Conservation (phyloP, 1,140 invertebrate species). For the Drosophila tropicalis region DNA sequence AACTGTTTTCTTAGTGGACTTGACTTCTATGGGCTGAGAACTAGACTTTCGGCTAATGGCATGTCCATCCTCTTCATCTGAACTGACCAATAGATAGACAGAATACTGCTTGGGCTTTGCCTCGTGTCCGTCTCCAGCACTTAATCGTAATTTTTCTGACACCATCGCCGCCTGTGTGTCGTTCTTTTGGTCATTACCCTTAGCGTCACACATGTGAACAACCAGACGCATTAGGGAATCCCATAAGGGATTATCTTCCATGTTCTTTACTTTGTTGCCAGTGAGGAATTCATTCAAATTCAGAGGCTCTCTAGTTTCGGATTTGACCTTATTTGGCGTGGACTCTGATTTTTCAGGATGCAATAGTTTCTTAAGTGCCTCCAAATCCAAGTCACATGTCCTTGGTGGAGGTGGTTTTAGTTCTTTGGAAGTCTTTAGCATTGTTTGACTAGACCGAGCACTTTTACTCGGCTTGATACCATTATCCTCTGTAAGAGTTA, state of each 20-base stretch:
- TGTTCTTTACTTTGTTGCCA: slow-evolving; percentile 20
- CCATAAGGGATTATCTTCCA: slow-evolving; percentile 31
- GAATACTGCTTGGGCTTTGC: slow-evolving; percentile 41
- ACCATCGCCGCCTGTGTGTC: not conserved
- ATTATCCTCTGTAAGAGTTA: slow-evolving; percentile 23
- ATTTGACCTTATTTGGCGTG: not conserved
- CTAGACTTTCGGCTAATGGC: not conserved
- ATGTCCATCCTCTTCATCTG: slow-evolving; percentile 49
- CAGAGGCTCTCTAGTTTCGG: not conserved
- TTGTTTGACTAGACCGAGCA: not conserved
- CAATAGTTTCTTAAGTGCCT: not conserved
- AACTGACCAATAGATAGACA: slow-evolving; percentile 50
- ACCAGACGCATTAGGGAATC: slow-evolving; percentile 49
- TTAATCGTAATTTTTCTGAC: slow-evolving; percentile 15
- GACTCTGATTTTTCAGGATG: not conserved
- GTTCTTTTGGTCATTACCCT: not conserved
- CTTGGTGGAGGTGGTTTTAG: not conserved
- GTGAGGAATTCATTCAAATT: slow-evolving; percentile 47
- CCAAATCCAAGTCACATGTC: slow-evolving; percentile 1
- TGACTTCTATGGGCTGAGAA: not conserved
- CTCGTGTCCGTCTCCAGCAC: slow-evolving; percentile 33
- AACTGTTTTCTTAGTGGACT: not conserved
- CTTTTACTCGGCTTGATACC: no score
- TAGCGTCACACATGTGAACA: slow-evolving; percentile 28
- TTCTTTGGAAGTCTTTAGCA: not conserved